A percentile compares a stretch with the other conserved stretches of the same genome.
Evolutionary conservation across 2,888 invertebrate genomes (phyloP).

Genomic region (Chrysolina haemoptera): DNA sequence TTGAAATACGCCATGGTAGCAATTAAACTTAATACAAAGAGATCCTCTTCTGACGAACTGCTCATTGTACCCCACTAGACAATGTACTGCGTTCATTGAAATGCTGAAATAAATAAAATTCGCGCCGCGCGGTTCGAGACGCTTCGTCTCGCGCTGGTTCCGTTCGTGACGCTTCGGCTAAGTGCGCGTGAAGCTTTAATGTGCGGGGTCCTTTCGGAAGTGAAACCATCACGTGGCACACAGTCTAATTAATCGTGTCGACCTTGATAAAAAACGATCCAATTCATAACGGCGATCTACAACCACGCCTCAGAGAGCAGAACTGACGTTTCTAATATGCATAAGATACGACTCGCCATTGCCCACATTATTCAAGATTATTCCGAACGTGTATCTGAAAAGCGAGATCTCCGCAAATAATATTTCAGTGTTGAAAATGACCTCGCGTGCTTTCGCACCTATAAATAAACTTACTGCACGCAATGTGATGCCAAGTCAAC

Average conservation of each 20-base stretch:
- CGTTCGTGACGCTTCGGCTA: no score
- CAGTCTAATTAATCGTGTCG: neutral
- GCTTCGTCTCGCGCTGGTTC: no score
- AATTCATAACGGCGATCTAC: slow-evolving; percentile 28
- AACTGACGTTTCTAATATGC: slow-evolving; percentile 31
- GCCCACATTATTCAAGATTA: slow-evolving; percentile 50
- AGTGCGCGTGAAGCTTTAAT: no score
- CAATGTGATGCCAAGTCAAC: slow-evolving; percentile 35
- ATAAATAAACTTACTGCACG: slow-evolving; percentile 48
- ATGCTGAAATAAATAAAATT: no score
- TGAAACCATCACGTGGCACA: neutral
- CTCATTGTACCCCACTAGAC: no score
- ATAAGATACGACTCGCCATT: slow-evolving; percentile 35
- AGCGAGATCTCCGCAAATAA: slow-evolving; percentile 53
- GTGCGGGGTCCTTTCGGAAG: neutral
- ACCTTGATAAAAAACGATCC: slow-evolving; percentile 2
- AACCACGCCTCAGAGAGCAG: slow-evolving; percentile 31
- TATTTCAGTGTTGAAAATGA: slow-evolving; percentile 54
- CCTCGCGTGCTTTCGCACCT: slow-evolving; percentile 48
- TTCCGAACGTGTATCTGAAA: slow-evolving; percentile 49
- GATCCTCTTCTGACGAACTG: no score
- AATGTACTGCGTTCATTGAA: no score
- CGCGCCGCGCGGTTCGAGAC: no score
- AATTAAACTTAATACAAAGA: no score
- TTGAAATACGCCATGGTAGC: no score